Conservation (phyloP, 2,888 invertebrate genomes). For the Lithosia quadra region DNA sequence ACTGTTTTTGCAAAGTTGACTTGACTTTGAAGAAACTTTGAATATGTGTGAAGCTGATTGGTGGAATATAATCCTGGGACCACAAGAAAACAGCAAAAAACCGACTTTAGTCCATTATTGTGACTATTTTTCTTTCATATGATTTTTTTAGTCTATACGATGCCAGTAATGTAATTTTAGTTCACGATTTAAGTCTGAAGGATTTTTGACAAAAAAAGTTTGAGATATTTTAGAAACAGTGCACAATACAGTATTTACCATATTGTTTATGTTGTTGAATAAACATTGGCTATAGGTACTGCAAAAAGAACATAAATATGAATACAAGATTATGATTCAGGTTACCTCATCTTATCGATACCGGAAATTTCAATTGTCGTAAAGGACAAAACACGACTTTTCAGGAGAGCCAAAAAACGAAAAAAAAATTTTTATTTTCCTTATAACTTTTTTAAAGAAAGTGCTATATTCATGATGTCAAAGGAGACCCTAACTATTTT, state of each 20-base stretch:
- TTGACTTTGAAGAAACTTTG: conserved; percentile 2
- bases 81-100: not conserved
- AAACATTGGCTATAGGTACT: no score
- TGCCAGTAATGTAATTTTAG: not conserved
- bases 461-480: no score
- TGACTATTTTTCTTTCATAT: no score
- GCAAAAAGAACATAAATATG: not conserved
- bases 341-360: not conserved
- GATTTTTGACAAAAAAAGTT: not conserved
- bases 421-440: no score
- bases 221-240: not conserved
- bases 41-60: not conserved
- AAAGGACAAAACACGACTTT: no score
- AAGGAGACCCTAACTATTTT: no score
- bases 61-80: not conserved
- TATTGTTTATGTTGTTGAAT: not conserved
- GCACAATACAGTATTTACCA: not conserved
- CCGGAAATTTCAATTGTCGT: no score
- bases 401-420: no score
- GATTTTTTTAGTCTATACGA: no score
- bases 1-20: not conserved
- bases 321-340: not conserved
- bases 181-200: not conserved
- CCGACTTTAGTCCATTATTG: not conserved
- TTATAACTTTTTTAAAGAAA: no score